Conservation (phyloP, 2,113 vertebrate species). For the Scomber scombrus region DNA sequence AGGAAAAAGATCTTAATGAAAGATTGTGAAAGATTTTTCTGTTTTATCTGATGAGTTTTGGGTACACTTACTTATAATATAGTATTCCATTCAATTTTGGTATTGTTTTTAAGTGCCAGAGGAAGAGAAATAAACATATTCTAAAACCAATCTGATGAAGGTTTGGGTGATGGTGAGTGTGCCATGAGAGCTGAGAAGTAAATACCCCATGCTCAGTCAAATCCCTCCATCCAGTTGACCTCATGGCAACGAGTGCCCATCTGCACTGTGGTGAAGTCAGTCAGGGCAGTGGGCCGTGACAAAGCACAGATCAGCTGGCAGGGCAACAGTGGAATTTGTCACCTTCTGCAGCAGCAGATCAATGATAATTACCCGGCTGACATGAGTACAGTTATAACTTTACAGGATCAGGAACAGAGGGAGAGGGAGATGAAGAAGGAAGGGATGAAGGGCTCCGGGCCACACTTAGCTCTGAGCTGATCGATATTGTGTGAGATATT, state of each 20-base stretch:
- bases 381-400: slow-evolving; percentile 97
- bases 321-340: slow-evolving; percentile 90
- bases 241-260: slow-evolving; percentile 19
- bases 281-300: slow-evolving; percentile 21
- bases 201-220: neutral
- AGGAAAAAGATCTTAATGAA: too few species aligned
- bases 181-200: too few species aligned
- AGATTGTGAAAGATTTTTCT: too few species aligned
- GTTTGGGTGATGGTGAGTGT: too few species aligned
- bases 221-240: neutral
- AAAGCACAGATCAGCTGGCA: slow-evolving; percentile 87
- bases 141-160: too few species aligned
- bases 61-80: too few species aligned
- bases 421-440: slow-evolving; percentile 87
- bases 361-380: slow-evolving; percentile 96
- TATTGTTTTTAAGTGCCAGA: too few species aligned
- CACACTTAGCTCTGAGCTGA: slow-evolving; percentile 71
- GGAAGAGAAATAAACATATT: too few species aligned
- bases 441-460: slow-evolving; percentile 75
- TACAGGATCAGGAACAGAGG: slow-evolving; percentile 93
- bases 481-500: slow-evolving; percentile 74
- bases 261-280: slow-evolving; percentile 16
- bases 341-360: slow-evolving; percentile 90
- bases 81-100: too few species aligned
- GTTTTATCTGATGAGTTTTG: too few species aligned